Evolutionary conservation across 2,113 vertebrate genomes (phyloP).

Genomic region (Hemiscyllium ocellatum): DNA sequence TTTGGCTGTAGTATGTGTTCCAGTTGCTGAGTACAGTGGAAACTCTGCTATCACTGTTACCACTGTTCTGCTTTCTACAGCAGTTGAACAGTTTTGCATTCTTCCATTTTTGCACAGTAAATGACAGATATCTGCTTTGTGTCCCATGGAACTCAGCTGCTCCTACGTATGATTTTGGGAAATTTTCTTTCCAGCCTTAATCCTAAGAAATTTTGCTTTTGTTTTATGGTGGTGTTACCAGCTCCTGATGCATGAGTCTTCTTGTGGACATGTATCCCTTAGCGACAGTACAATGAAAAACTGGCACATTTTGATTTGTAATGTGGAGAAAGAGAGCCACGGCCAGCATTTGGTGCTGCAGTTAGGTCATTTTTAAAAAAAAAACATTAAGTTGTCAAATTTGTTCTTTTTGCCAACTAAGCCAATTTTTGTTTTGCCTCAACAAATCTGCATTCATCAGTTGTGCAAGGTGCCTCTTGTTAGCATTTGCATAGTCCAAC

Average conservation of each 20-base stretch:
- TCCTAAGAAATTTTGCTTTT: neutral
- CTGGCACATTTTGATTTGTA: no score
- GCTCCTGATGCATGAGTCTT: neutral
- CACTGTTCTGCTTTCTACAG: neutral
- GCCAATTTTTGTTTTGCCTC: neutral
- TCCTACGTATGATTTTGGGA: neutral
- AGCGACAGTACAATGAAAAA: no score
- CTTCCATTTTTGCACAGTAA: neutral
- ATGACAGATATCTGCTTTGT: neutral
- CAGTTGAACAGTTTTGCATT: neutral
- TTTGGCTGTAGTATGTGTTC: neutral
- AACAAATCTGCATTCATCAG: neutral
- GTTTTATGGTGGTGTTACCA: neutral
- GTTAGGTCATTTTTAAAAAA: no score
- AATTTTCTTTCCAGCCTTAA: neutral
- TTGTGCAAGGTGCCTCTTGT: neutral
- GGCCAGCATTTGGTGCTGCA: no score
- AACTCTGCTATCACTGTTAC: neutral
- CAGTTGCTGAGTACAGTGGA: neutral
- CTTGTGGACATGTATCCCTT: neutral
- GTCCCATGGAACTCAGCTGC: neutral
- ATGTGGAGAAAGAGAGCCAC: no score
- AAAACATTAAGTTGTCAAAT: no score
- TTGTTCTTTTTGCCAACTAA: no score
- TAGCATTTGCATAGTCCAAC: no score